A percentile compares a stretch with the other conserved stretches of the same genome.
Evolutionary conservation across 1,140 invertebrate genomes (phyloP).

Genomic region (Eupristina koningsbergeri): DNA sequence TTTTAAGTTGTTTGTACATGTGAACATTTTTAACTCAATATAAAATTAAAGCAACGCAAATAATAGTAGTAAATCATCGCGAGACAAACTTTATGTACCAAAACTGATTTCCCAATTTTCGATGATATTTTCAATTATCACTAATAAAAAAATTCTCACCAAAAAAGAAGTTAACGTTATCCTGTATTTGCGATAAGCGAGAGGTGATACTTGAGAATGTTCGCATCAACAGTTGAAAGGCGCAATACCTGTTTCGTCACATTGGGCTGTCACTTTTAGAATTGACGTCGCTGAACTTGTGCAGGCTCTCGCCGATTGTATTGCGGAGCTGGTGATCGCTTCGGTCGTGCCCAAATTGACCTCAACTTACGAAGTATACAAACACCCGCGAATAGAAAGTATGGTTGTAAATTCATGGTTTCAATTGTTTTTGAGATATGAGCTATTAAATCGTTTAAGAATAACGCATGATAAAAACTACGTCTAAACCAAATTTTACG

Average conservation of each 20-base stretch:
- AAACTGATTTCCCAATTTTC: too few species aligned
- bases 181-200: background rate
- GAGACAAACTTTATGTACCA: too few species aligned
- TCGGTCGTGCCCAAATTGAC: constrained; percentile 20
- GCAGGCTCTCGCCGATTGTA: background rate
- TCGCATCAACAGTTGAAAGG: background rate
- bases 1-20: too few species aligned
- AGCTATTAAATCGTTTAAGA: background rate
- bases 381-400: too few species aligned
- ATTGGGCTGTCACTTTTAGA: background rate
- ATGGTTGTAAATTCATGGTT: too few species aligned
- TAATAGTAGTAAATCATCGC: too few species aligned
- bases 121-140: too few species aligned
- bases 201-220: background rate
- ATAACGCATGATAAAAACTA: too few species aligned
- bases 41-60: too few species aligned
- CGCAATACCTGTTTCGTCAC: constrained; percentile 9
- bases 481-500: too few species aligned
- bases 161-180: background rate
- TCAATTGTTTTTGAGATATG: background rate
- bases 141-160: too few species aligned
- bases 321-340: background rate
- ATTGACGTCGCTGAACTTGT: constrained; percentile 9
- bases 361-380: background rate
- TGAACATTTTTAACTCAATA: too few species aligned